Evolutionary conservation across 2,888 invertebrate species (phyloP).

Genomic region (Harpagoxenus sublaevis): DNA sequence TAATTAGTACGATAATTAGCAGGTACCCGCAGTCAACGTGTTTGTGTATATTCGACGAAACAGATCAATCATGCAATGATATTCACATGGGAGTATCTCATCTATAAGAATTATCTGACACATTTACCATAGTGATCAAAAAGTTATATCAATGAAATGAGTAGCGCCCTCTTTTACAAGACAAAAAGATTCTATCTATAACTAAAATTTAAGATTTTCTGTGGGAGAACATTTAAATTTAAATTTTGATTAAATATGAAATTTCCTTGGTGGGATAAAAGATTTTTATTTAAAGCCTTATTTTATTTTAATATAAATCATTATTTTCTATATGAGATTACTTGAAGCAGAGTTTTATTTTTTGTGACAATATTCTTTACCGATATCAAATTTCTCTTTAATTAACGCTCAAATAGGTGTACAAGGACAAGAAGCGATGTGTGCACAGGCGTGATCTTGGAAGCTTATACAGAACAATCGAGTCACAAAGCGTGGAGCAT

Average conservation of each 20-base stretch:
- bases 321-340: neutral
- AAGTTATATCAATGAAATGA: neutral
- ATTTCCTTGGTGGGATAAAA: neutral
- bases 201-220: neutral
- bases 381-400: conserved; percentile 29
- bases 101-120: neutral
- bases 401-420: conserved; percentile 19
- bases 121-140: neutral
- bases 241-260: neutral
- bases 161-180: neutral
- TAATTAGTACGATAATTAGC: conserved; percentile 13
- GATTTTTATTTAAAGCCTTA: conserved; percentile 1
- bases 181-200: neutral
- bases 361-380: neutral
- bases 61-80: neutral
- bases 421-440: conserved; percentile 11
- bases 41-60: neutral
- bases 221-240: neutral
- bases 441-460: conserved; percentile 3
- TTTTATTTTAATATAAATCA: neutral
- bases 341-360: neutral
- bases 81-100: neutral
- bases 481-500: conserved; percentile 59
- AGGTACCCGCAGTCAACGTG: neutral
- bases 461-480: conserved; percentile 54